Evolutionary conservation across 2,888 invertebrate species (phyloP).

Genomic region (Archips xylosteana): DNA sequence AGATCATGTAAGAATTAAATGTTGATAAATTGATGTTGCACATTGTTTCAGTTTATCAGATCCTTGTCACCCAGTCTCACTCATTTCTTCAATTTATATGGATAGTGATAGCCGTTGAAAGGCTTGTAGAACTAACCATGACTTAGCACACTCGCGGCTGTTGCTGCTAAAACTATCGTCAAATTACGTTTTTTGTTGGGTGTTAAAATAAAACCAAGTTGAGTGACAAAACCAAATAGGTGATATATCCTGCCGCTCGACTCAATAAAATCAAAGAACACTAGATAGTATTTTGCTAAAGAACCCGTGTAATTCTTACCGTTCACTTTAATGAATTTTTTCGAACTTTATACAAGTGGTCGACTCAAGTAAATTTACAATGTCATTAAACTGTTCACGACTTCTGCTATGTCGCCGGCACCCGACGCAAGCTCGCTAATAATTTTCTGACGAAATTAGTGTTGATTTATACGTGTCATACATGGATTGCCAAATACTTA

Average conservation of each 20-base stretch:
- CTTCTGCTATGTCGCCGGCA: constrained; percentile 57
- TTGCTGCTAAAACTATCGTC: too few species aligned
- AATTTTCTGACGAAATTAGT: constrained; percentile 42
- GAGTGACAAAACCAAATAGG: too few species aligned
- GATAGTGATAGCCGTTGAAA: too few species aligned
- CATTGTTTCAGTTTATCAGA: too few species aligned
- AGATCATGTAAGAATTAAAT: too few species aligned
- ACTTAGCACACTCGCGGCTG: too few species aligned
- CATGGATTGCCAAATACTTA: constrained; percentile 21
- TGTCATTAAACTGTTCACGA: constrained; percentile 62
- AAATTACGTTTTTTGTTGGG: too few species aligned
- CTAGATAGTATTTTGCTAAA: not conserved
- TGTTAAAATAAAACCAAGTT: too few species aligned
- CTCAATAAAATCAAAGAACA: not conserved
- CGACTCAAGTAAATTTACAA: constrained; percentile 65
- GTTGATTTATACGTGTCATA: constrained; percentile 22
- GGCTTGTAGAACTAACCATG: too few species aligned
- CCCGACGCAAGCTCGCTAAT: constrained; percentile 38
- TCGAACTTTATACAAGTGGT: constrained; percentile 64
- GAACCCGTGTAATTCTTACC: constrained; percentile 18
- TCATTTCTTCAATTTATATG: too few species aligned
- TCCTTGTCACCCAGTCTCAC: too few species aligned
- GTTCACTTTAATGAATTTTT: constrained; percentile 41
- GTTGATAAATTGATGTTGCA: too few species aligned
- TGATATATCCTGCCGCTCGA: not conserved